Evolutionary conservation across 2,797 vertebrate genomes (phyloP).

Genomic region (Taenioides sp.): DNA sequence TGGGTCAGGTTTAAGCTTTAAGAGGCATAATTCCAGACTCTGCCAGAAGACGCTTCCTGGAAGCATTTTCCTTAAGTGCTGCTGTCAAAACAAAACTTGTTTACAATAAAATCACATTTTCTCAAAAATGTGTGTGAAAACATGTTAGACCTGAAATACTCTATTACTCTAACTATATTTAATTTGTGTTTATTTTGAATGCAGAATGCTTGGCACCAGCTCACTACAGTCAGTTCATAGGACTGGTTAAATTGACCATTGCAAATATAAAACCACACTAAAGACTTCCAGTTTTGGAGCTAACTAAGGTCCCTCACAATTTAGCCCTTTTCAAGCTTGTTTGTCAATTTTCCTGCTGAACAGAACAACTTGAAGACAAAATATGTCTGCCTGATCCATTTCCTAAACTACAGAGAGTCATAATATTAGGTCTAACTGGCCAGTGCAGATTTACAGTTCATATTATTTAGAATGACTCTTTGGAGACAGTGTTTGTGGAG

Average conservation of each 20-base stretch:
- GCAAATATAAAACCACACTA: background rate
- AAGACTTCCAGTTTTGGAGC: background rate
- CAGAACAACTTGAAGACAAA: background rate
- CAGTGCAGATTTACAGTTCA: background rate
- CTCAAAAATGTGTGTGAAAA: background rate
- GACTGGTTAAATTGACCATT: background rate
- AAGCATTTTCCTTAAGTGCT: slow-evolving; percentile 2
- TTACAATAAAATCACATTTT: slow-evolving; percentile 1
- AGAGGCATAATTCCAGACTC: slow-evolving; percentile 1
- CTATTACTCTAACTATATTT: background rate
- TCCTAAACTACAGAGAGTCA: background rate
- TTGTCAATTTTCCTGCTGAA: background rate
- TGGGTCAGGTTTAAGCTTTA: slow-evolving; percentile 20
- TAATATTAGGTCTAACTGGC: background rate
- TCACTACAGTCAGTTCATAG: background rate
- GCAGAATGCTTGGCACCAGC: background rate
- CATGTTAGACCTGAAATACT: background rate
- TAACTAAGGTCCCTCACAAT: background rate
- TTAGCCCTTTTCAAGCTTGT: background rate
- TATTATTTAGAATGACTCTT: background rate
- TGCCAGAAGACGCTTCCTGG: background rate
- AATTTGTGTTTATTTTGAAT: background rate
- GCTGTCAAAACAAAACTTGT: slow-evolving; percentile 9
- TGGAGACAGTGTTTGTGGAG: slow-evolving; percentile 4
- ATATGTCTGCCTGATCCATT: background rate